These are phyloP conservation scores for Clarias fuscus DNA, from an alignment of 2,797 vertebrate species.

Conservation along the genomic window DNA sequence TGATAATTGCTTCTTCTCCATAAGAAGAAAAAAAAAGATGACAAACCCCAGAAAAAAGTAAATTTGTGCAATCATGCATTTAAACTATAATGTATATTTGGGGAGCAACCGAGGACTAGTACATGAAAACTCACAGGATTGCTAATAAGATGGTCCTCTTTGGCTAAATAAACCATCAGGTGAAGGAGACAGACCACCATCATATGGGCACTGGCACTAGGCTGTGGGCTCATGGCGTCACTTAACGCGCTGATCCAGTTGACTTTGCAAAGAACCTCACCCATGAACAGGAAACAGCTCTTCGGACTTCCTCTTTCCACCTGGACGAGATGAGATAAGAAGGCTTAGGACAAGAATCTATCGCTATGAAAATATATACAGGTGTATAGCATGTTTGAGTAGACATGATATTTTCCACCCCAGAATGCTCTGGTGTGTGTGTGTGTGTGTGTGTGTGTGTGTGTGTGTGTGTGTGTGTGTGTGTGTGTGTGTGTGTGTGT, in stretches of 20 bases:
- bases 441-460: background rate
- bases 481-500: background rate
- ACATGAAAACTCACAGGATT: conserved; percentile 73
- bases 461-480: conserved; percentile 20
- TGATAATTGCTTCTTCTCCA: background rate
- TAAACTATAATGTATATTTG: background rate
- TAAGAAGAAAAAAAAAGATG: background rate
- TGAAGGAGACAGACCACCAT: conserved; percentile 93
- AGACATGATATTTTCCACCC: background rate
- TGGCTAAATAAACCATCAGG: conserved; percentile 91
- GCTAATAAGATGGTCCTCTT: conserved; percentile 85
- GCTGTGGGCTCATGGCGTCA: conserved; percentile 78
- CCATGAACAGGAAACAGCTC: conserved; percentile 94
- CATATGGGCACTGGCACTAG: conserved; percentile 70
- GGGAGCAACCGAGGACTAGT: background rate
- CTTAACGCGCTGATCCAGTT: conserved; percentile 95
- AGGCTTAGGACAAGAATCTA: background rate
- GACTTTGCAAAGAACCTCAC: conserved; percentile 89
- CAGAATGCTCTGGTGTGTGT: background rate
- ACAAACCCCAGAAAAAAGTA: background rate
- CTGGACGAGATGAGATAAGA: conserved; percentile 64
- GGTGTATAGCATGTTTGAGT: too few relatives aligned
- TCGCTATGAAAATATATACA: background rate
- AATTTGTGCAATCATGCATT: background rate
- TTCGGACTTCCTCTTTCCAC: conserved; percentile 96